Percentiles rank a stretch among this genome's conserved stretches.
Conservation (phyloP, 2,113 vertebrate species). For the Eolophus roseicapilla region DNA sequence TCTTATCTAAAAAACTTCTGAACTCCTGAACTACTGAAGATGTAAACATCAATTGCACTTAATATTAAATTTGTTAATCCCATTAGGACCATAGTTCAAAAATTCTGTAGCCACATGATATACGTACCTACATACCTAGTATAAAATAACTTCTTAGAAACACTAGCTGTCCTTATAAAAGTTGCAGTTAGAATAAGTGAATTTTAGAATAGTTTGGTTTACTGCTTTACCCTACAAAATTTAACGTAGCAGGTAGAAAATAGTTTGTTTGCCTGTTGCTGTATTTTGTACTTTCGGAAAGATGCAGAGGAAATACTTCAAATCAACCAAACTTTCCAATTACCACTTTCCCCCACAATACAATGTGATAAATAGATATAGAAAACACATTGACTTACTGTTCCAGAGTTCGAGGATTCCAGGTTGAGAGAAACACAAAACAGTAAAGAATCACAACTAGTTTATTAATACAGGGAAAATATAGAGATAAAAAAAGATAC, state of each 20-base stretch:
- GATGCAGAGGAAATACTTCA: neutral
- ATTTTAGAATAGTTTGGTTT: constrained; percentile 25
- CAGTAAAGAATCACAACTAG: too few species aligned
- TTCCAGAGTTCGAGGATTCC: too few species aligned
- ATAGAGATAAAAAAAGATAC: too few species aligned
- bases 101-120: neutral
- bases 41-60: neutral
- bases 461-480: too few species aligned
- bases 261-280: neutral
- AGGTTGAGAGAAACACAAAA: too few species aligned
- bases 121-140: neutral
- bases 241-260: constrained; percentile 30
- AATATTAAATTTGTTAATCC: neutral
- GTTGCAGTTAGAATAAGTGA: neutral
- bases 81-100: neutral
- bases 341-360: neutral
- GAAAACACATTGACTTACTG: neutral
- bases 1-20: neutral
- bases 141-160: neutral
- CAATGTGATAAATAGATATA: neutral
- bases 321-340: neutral
- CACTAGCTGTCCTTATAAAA: neutral
- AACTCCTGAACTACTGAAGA: neutral
- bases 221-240: neutral
- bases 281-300: neutral